phyloP scores from a whole-genome alignment of 2,888 invertebrate genomes.

The Dicyrtoma fusca region DNA sequence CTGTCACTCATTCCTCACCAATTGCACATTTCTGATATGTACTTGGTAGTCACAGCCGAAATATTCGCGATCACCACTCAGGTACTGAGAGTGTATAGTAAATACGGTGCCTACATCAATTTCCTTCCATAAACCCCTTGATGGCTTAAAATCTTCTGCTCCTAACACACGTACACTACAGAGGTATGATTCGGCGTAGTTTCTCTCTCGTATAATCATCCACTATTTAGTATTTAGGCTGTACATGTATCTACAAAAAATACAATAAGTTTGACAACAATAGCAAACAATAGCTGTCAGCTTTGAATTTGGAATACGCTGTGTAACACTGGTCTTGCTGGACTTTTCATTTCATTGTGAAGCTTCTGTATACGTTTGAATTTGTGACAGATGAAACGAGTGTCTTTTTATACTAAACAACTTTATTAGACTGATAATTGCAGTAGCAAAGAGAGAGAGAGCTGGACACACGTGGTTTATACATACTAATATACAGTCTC shows the following conservation, averaged over 20 bases:
- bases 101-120: too few relatives aligned
- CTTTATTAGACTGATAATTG: not conserved
- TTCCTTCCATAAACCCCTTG: too few relatives aligned
- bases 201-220: too few relatives aligned
- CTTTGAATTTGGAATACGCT: not conserved
- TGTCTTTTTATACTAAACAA: not conserved
- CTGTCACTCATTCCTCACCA: constrained; percentile 15
- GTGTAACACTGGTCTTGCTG: constrained; percentile 9
- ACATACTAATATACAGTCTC: too few relatives aligned
- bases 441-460: too few relatives aligned
- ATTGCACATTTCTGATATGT: constrained; percentile 13
- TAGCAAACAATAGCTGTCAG: constrained; percentile 29
- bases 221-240: not conserved
- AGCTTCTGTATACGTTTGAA: constrained; percentile 2
- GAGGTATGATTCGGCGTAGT: too few relatives aligned
- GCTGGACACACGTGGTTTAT: too few relatives aligned
- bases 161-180: too few relatives aligned
- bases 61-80: not conserved
- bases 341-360: constrained; percentile 24
- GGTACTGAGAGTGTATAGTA: not conserved
- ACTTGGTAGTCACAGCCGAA: not conserved
- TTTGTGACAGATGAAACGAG: constrained; percentile 5
- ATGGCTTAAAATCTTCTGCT: too few relatives aligned
- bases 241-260: not conserved
- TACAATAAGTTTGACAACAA: constrained; percentile 23